Evolutionary conservation across 2,888 invertebrate species (phyloP).

Genomic region (Hedya salicella): DNA sequence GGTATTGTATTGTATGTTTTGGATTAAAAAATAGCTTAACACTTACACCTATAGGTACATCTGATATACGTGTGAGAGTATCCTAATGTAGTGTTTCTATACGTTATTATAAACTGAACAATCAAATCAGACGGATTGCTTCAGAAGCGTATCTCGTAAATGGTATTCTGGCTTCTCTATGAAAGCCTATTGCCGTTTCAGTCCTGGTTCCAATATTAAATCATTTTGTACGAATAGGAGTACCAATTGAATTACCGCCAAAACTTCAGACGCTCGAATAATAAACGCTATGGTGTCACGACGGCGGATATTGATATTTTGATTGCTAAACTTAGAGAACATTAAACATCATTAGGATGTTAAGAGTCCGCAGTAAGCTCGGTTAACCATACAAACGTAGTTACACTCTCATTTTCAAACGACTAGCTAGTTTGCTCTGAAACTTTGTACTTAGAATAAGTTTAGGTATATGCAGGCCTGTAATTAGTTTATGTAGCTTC

Average conservation of each 20-base stretch:
- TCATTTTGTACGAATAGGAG: conserved; percentile 18
- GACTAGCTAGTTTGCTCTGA: no score
- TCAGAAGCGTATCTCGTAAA: not conserved
- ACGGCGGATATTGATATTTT: conserved; percentile 30
- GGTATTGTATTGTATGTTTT: no score
- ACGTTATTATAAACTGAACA: not conserved
- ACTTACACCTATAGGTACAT: no score
- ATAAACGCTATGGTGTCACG: conserved; percentile 17
- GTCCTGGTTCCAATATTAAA: conserved; percentile 17
- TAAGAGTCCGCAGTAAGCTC: no score
- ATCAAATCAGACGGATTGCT: not conserved
- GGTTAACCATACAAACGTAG: no score
- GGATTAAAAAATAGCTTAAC: no score
- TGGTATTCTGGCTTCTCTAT: not conserved
- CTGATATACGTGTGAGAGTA: no score
- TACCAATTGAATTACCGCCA: conserved; percentile 19
- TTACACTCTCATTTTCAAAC: no score
- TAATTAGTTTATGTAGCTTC: no score
- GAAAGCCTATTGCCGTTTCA: not conserved
- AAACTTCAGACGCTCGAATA: conserved; percentile 30
- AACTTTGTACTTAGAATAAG: no score
- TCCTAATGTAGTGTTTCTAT: no score
- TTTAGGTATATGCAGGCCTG: no score
- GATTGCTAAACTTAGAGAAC: conserved; percentile 28
- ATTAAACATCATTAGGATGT: conserved; percentile 15